Base-by-base conservation (phyloP, 2,888 invertebrate species). In the Hyppa rectilinea region DNA sequence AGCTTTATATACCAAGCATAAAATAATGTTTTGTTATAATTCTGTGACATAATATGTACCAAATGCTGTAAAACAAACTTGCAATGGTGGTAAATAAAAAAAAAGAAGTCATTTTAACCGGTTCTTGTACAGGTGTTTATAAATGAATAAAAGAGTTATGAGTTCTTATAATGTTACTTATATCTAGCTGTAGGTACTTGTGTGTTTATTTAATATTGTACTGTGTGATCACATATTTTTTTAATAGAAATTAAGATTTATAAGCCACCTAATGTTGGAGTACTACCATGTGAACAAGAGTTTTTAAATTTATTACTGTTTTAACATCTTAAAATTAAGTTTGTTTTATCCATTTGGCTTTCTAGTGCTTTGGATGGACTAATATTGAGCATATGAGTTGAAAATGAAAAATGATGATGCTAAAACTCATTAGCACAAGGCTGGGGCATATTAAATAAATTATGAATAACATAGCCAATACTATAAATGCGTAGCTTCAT, bases 351-450 rank as follows among this genome's bases (percentile, higher is more conserved):
- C 5, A 53, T 23, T 43, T 31, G 0, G 12, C 59, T 34, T 47
- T 71, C 3, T 78, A 40, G 20, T 55, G 20, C 14, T 43, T 53
- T 50, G 31, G 14, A 55, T 36, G 50, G 6, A 29, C 10, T n/a
- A n/a, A n/a, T 40, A 71, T 29, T 23, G 12, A 73, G 29, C 12
- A 1, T 5, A 10, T 2, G 9, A 45, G 6, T 53, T 26, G 0
- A 55, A 59, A 43, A 14, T 36, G 20, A 40, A 58, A 7, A 49
- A 49, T 38, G 20, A 49, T 49, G 20, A 47, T 47, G 12, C 7
- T 52, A 64, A 60, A 55, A 10, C 75, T 65, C 38, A 74, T 20
- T 47, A 38, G 36, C n/a, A 38, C 7, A 78, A 47, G 23, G 7
- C 38, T 61, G 20, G 36, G 36, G 12, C 36, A 17, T 29, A n/a